Evolutionary conservation across 2,113 vertebrate genomes (phyloP).

Genomic region (Cyanoderma ruficeps): DNA sequence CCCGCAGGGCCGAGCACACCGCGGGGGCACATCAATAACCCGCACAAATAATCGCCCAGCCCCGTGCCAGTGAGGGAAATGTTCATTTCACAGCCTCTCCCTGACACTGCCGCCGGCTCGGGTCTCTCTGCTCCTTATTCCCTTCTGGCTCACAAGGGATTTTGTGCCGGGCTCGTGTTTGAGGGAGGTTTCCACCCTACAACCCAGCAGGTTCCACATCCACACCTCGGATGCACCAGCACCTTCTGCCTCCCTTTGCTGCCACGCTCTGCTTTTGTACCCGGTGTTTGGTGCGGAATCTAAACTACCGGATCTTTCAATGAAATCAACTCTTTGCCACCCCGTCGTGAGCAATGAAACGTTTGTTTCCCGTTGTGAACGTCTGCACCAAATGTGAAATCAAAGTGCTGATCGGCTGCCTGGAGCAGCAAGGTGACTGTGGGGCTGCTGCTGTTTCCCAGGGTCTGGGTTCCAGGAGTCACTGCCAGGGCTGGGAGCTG

Average conservation of each 20-base stretch:
- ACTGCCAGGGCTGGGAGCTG: background rate
- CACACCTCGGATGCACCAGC: background rate
- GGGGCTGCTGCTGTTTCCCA: background rate
- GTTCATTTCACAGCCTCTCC: background rate
- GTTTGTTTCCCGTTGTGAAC: background rate
- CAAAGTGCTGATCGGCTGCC: background rate
- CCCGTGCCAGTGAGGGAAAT: background rate
- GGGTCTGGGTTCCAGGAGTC: background rate
- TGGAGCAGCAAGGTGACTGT: background rate
- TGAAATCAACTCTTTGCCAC: background rate
- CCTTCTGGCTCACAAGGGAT: background rate
- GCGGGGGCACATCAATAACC: background rate
- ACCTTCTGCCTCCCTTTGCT: background rate
- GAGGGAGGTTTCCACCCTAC: background rate
- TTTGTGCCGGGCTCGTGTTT: accelerated
- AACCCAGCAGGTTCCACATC: background rate
- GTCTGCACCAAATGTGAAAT: background rate
- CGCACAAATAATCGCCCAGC: accelerated
- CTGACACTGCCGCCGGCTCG: background rate
- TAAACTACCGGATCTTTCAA: accelerated
- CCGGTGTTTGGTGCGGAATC: accelerated
- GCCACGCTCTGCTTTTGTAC: background rate
- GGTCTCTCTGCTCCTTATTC: background rate
- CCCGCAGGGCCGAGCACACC: accelerated
- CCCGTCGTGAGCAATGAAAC: background rate